Percentiles rank a stretch among this genome's conserved stretches.
Conservation (phyloP, 2,888 invertebrate genomes). For the Trissolcus japonicus region DNA sequence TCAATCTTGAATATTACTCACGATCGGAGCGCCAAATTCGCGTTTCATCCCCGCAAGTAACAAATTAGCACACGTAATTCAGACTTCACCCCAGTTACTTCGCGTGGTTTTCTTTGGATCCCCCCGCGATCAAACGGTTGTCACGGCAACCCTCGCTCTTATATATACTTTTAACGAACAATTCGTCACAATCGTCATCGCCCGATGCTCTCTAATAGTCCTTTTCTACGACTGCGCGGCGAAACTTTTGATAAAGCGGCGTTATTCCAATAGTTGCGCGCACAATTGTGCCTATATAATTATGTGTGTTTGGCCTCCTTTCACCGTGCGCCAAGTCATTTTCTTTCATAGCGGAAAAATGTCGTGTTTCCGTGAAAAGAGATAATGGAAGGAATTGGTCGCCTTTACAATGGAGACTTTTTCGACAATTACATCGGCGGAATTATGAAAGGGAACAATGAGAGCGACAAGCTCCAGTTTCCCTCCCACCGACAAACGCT, state of each 20-base stretch:
- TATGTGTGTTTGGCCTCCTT: conserved; percentile 35
- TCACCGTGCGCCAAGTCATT: conserved; percentile 24
- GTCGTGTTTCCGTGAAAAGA: conserved; percentile 22
- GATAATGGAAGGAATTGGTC: conserved; percentile 20
- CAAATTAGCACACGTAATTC: conserved; percentile 42
- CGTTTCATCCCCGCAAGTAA: conserved; percentile 17
- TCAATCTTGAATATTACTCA: too few species aligned
- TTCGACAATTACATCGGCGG: conserved; percentile 17
- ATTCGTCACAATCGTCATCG: conserved; percentile 52
- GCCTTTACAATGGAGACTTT: conserved; percentile 9
- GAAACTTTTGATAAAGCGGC: conserved; percentile 42
- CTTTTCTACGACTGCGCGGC: conserved; percentile 29
- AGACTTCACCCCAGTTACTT: conserved; percentile 15
- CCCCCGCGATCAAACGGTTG: conserved; percentile 24
- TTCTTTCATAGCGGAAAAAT: conserved; percentile 24
- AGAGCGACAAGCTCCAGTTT: too few species aligned
- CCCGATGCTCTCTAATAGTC: conserved; percentile 24
- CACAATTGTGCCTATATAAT: conserved; percentile 39
- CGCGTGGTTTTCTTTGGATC: not conserved
- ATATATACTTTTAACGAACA: conserved; percentile 48
- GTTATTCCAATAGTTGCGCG: conserved; percentile 34
- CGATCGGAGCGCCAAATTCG: not conserved
- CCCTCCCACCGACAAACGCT: too few species aligned
- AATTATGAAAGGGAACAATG: conserved; percentile 14
- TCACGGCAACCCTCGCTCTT: conserved; percentile 49